phyloP scores from a whole-genome alignment of 2,797 vertebrate genomes.

The Chloroceryle amazona region DNA sequence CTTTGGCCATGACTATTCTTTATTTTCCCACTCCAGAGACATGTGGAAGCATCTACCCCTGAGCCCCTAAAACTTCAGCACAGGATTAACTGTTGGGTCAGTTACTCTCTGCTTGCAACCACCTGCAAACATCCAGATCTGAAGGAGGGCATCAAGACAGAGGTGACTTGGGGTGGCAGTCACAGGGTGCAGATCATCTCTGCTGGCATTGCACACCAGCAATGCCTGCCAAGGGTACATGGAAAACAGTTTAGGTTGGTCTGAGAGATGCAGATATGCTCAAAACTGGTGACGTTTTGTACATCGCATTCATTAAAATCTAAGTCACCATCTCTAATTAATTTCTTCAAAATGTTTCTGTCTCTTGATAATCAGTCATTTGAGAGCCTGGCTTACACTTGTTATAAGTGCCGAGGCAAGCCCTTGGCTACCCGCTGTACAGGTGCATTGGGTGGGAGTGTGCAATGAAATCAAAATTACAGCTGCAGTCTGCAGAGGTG shows the following conservation, averaged over 20 bases:
- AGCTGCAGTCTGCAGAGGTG: not conserved
- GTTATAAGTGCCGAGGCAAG: not conserved
- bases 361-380: not conserved
- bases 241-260: not conserved
- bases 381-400: not conserved
- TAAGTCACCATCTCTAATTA: not conserved
- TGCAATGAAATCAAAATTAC: not conserved
- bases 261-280: not conserved
- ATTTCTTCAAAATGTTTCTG: not conserved
- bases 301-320: not conserved
- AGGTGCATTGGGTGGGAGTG: rapidly evolving
- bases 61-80: not conserved
- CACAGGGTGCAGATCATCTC: not conserved
- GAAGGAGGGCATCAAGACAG: not conserved
- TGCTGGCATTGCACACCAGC: not conserved
- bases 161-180: not conserved
- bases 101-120: not conserved
- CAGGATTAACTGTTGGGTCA: not conserved
- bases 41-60: not conserved
- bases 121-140: not conserved
- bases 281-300: not conserved
- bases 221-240: not conserved
- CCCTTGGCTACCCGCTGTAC: not conserved
- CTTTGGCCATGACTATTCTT: not conserved
- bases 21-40: not conserved